Percentiles rank a stretch among this genome's conserved stretches.
phyloP scores from a whole-genome alignment of 2,888 invertebrate species.

The Himalopsyche anomala region DNA sequence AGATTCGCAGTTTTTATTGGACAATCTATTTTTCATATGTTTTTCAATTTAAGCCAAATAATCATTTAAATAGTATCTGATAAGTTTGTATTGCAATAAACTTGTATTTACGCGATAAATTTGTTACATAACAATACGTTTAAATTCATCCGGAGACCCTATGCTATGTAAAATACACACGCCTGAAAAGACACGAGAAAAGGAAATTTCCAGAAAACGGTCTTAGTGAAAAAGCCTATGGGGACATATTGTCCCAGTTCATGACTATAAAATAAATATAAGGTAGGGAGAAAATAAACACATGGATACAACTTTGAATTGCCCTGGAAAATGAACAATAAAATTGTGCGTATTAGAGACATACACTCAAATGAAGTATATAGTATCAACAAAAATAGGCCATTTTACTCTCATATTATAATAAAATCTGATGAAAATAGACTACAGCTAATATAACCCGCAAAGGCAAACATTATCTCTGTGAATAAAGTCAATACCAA shows the following conservation, averaged over 20 bases:
- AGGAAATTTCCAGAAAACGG: slow-evolving; percentile 31
- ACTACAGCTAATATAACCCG: background rate
- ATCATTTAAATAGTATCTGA: background rate
- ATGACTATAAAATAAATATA: slow-evolving; percentile 43
- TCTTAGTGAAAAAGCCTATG: slow-evolving; percentile 40
- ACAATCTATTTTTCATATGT: no score
- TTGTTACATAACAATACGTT: slow-evolving; percentile 28
- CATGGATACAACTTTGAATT: slow-evolving; percentile 43
- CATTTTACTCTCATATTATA: background rate
- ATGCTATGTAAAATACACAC: slow-evolving; percentile 37
- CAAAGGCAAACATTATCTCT: no score
- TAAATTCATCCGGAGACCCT: slow-evolving; percentile 24
- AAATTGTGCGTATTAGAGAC: slow-evolving; percentile 38
- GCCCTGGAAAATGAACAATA: slow-evolving; percentile 32
- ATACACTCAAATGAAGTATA: slow-evolving; percentile 27
- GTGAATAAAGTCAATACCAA: no score
- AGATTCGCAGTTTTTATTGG: no score
- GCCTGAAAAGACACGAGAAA: slow-evolving; percentile 38
- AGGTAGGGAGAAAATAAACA: slow-evolving; percentile 42
- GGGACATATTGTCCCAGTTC: slow-evolving; percentile 40
- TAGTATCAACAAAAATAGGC: background rate
- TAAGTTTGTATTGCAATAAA: slow-evolving; percentile 2
- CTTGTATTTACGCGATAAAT: slow-evolving; percentile 20
- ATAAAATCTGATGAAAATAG: slow-evolving; percentile 8
- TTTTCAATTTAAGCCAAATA: no score